These are phyloP conservation scores for Drosophila peninsularis DNA, from an alignment of 2,888 invertebrate genomes.

Conservation along the genomic window DNA sequence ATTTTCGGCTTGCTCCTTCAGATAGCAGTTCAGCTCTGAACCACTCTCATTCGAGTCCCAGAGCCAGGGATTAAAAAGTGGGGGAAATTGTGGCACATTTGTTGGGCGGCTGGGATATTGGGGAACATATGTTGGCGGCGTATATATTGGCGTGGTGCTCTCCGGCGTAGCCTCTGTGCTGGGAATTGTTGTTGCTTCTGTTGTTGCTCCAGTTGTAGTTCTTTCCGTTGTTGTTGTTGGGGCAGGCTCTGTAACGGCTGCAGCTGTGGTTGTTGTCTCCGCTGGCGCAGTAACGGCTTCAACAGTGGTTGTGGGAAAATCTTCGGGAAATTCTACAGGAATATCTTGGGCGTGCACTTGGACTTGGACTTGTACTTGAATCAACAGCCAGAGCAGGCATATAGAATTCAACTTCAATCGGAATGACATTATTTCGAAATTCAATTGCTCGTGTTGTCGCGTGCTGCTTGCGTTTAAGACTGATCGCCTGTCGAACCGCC, in stretches of 20 bases:
- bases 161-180: conserved; percentile 5
- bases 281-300: conserved; percentile 6
- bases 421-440: conserved; percentile 29
- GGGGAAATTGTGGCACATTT: background rate
- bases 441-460: conserved; percentile 43
- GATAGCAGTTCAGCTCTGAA: conserved; percentile 57
- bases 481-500: conserved; percentile 25
- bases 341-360: conserved; percentile 64
- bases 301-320: conserved; percentile 42
- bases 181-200: conserved; percentile 4
- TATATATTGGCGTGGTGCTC: conserved; percentile 6
- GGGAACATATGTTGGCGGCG: conserved; percentile 5
- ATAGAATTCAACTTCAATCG: conserved; percentile 4
- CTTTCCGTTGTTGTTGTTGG: conserved; percentile 11
- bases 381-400: conserved; percentile 40
- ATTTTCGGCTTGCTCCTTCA: conserved; percentile 56
- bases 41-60: conserved; percentile 24
- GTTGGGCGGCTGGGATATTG: background rate
- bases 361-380: conserved; percentile 11
- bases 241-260: conserved; percentile 4
- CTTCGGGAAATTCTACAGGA: conserved; percentile 61
- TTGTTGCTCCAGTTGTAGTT: conserved; percentile 17
- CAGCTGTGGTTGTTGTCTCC: conserved; percentile 19
- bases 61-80: conserved; percentile 15
- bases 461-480: conserved; percentile 47